Base-by-base conservation (phyloP, 2,888 invertebrate genomes). In the Drosophila lutescens region DNA sequence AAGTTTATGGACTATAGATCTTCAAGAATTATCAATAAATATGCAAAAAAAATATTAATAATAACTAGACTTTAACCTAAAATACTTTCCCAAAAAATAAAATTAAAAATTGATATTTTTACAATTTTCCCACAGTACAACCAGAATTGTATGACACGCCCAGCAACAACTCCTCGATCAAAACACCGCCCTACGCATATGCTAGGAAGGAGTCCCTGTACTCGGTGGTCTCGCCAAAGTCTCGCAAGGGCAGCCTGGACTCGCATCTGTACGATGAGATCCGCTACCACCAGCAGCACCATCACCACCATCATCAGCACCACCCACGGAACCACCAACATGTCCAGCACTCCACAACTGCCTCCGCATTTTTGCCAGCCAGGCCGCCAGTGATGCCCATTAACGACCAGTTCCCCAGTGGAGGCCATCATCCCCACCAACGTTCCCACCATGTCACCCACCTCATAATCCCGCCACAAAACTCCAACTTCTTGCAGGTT, bases 251-350 rank as follows among this genome's bases (percentile, higher is more conserved):
- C 46, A 92, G 92, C 46, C 75, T 91, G 53, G 92, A 92, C 23
- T 91, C 91, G 23, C 92, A 92, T 78, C 76, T 92, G 15, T 92
- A 90, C 55, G 91, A 89, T 70, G 92, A 92, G 77, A 92, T 92
- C 62, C 91, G 91, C 40, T 92, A 92, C 56, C 89, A 87, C 32
- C 89, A 90, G 23, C 84, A 84, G 23, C 83, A 83, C 32, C 82
- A 84, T 0, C 78, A 69, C 2, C 68, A 32, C 5, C 56, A 62
- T n/a, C 72, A 50, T n/a, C 72, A 50, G 26, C 73, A 57, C 0
- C 78, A 77, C 1, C 78, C 56, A 0, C 70, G 66, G 8, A 59
- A 15, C 2, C 76, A 69, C 4, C 70, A 75, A 1, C 55, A 71
- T 20, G 83, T 73, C 46, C 78, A 88, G 46, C 84, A 85, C 43